Conservation (phyloP, 2,797 vertebrate genomes). For the Xiphophorus birchmanni region DNA sequence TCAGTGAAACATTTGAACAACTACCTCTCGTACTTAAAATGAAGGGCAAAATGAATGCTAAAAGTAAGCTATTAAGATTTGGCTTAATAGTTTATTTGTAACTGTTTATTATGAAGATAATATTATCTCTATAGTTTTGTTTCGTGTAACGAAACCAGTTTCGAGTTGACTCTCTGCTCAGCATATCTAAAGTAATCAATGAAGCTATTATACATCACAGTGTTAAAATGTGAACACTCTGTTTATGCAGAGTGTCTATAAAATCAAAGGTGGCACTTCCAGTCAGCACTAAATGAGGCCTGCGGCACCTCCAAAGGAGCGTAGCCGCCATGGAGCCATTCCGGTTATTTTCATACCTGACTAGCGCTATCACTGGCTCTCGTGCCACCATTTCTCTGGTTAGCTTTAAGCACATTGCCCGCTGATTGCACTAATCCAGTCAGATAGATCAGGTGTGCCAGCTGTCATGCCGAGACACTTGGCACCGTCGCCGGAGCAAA, state of each 20-base stretch:
- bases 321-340: background rate
- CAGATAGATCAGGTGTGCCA: constrained; percentile 79
- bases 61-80: background rate
- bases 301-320: background rate
- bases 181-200: background rate
- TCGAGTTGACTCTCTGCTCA: background rate
- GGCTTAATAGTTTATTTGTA: background rate
- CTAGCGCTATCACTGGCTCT: constrained; percentile 30
- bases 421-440: constrained; percentile 73
- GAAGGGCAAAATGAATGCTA: background rate
- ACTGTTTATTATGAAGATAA: background rate
- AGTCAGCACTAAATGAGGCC: background rate
- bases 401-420: constrained; percentile 67
- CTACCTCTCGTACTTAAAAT: background rate
- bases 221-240: background rate
- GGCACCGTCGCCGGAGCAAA: constrained; percentile 41
- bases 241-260: background rate
- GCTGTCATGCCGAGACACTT: constrained; percentile 64
- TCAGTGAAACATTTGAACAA: background rate
- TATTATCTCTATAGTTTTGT: background rate
- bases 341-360: constrained; percentile 53
- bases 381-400: constrained; percentile 47
- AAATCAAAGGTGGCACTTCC: constrained; percentile 6
- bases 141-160: background rate
- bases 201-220: background rate